phyloP scores from a whole-genome alignment of 2,797 vertebrate species.

The Anguilla marmorata region DNA sequence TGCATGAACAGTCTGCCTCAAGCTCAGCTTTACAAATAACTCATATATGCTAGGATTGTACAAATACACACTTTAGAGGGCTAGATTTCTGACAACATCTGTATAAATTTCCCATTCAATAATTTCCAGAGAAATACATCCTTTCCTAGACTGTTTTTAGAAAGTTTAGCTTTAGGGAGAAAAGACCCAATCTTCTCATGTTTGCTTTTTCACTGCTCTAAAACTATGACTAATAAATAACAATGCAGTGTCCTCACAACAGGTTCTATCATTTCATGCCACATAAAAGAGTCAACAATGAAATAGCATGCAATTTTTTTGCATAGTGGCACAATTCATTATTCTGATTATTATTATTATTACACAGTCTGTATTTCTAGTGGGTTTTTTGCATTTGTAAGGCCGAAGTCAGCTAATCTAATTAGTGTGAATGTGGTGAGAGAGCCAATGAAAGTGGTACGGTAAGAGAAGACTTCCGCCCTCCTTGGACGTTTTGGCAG shows the following conservation, averaged over 20 bases:
- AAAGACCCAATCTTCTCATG: not conserved
- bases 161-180: not conserved
- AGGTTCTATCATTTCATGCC: not conserved
- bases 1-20: not conserved
- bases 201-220: not conserved
- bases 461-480: conserved; percentile 39
- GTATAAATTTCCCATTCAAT: not conserved
- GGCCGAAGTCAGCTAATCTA: conserved; percentile 1
- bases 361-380: not conserved
- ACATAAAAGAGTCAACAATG: not conserved
- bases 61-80: not conserved
- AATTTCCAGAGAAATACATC: not conserved
- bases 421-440: conserved; percentile 25
- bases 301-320: not conserved
- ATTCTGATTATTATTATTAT: not conserved
- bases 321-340: not conserved
- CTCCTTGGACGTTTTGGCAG: conserved; percentile 45
- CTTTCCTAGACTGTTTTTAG: not conserved
- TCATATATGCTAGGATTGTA: not conserved
- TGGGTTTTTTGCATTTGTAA: not conserved
- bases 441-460: conserved; percentile 8
- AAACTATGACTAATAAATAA: not conserved
- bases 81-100: not conserved
- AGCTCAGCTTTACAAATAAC: not conserved
- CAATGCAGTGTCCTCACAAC: not conserved